phyloP scores from a whole-genome alignment of 2,888 invertebrate species.

The Acleris cristana region DNA sequence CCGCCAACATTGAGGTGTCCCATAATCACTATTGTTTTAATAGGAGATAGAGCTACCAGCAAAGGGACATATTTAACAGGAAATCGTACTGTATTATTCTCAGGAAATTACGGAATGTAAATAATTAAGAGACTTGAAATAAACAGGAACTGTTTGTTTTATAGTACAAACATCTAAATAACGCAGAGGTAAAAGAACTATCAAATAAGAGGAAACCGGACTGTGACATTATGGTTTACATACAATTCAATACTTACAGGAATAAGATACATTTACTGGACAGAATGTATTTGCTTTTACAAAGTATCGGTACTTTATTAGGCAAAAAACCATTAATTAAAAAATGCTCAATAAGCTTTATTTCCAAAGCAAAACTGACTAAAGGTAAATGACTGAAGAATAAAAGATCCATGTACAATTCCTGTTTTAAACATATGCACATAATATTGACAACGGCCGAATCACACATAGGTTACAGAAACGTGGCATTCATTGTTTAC shows the following conservation, averaged over 20 bases:
- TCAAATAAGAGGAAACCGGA: too few relatives aligned
- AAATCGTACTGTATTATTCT: background rate
- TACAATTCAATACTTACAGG: too few relatives aligned
- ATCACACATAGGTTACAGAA: background rate
- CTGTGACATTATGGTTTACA: too few relatives aligned
- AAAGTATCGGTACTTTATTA: too few relatives aligned
- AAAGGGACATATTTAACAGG: constrained; percentile 2
- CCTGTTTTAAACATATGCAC: constrained; percentile 28
- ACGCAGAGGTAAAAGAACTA: too few relatives aligned
- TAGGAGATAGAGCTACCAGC: background rate
- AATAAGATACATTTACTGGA: too few relatives aligned
- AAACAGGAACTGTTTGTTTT: background rate
- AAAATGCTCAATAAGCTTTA: too few relatives aligned
- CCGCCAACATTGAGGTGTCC: too few relatives aligned
- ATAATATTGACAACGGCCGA: constrained; percentile 28
- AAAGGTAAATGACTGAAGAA: constrained; percentile 32
- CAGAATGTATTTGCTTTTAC: too few relatives aligned
- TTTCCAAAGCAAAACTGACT: background rate
- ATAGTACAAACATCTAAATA: background rate
- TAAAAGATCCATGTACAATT: constrained; percentile 17
- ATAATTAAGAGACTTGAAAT: background rate
- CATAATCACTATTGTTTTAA: too few relatives aligned
- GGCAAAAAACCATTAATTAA: too few relatives aligned
- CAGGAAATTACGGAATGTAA: constrained; percentile 11
- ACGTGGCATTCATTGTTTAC: background rate